Evolutionary conservation across 2,888 invertebrate genomes (phyloP).

Genomic region (Automeris io): DNA sequence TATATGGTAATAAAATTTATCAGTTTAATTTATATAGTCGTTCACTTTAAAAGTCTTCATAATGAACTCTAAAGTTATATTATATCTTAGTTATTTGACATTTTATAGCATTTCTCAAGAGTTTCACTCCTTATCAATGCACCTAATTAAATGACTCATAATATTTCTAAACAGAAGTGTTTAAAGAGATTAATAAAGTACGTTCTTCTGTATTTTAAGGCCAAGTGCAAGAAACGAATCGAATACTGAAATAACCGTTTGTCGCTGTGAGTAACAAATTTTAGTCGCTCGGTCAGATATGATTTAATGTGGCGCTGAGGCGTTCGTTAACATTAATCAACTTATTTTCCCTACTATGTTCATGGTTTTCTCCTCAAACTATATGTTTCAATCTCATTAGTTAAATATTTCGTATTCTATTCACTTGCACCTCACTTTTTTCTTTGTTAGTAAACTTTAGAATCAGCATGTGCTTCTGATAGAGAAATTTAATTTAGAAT

Average conservation of each 20-base stretch:
- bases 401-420: too few species aligned
- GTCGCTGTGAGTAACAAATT: slow-evolving; percentile 54
- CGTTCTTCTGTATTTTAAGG: background rate
- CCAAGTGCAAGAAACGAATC: slow-evolving; percentile 24
- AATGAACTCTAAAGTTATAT: background rate
- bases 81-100: slow-evolving; percentile 1
- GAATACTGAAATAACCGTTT: slow-evolving; percentile 39
- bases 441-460: too few species aligned
- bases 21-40: background rate
- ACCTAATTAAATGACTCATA: slow-evolving; percentile 3
- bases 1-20: too few species aligned
- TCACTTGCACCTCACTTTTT: too few species aligned
- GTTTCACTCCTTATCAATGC: slow-evolving; percentile 2
- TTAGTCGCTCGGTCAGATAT: slow-evolving; percentile 69
- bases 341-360: slow-evolving; percentile 40
- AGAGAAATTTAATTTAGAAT: too few species aligned
- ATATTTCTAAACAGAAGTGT: slow-evolving; percentile 6
- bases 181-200: background rate
- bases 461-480: too few species aligned
- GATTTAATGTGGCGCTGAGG: slow-evolving; percentile 66
- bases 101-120: background rate
- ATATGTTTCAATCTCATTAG: background rate
- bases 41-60: background rate
- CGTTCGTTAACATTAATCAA: slow-evolving; percentile 70
- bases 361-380: background rate